Percentiles rank a stretch among this genome's conserved stretches.
Evolutionary conservation across 2,888 invertebrate genomes (phyloP).

Genomic region (Agrotis clavis): DNA sequence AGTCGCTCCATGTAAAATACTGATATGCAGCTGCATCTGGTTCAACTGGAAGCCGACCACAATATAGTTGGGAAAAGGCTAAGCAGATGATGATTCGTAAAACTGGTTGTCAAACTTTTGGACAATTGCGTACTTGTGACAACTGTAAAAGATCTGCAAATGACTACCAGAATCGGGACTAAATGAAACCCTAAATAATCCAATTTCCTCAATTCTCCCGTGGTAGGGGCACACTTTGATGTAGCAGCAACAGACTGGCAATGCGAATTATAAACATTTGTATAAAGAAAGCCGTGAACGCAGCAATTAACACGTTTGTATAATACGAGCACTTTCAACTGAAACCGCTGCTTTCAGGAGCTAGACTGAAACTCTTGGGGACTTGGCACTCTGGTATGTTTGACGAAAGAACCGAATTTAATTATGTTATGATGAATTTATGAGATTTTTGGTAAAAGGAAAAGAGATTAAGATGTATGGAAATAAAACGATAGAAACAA

Average conservation of each 20-base stretch:
- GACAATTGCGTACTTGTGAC: no score
- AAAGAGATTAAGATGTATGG: no score
- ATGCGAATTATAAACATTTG: constrained; percentile 82
- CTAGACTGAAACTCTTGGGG: constrained; percentile 47
- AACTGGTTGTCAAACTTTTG: no score
- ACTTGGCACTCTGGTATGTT: constrained; percentile 11
- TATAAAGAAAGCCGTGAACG: constrained; percentile 72
- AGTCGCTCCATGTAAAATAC: no score
- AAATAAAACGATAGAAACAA: no score
- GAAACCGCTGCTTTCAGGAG: constrained; percentile 33
- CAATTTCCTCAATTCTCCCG: constrained; percentile 7
- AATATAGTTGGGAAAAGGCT: no score
- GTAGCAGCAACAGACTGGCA: constrained; percentile 76
- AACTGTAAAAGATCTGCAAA: no score
- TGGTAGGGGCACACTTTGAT: constrained; percentile 76
- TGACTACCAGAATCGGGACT: no score
- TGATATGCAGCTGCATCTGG: no score
- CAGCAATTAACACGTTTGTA: constrained; percentile 72
- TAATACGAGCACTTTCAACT: constrained; percentile 48
- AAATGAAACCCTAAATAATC: constrained; percentile 7
- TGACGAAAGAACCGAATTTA: constrained; percentile 22
- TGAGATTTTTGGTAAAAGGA: background rate
- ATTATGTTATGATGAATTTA: constrained; percentile 26
- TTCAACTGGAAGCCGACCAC: no score
- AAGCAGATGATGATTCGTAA: no score